Percentiles rank a stretch among this genome's conserved stretches.
These are phyloP conservation scores for Campoplex capitator DNA, from an alignment of 2,888 invertebrate species.

Conservation along the genomic window DNA sequence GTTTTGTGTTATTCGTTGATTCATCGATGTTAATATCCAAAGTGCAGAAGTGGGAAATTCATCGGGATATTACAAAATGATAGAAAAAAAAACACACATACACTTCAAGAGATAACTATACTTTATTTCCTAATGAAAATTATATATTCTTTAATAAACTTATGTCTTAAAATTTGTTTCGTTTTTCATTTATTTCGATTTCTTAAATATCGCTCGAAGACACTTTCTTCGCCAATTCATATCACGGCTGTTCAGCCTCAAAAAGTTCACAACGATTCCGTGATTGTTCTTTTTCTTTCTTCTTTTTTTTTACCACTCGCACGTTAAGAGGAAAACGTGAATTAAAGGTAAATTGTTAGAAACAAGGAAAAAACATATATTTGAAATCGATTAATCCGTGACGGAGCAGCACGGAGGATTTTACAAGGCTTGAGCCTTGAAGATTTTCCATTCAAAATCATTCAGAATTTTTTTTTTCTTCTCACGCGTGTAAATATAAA, in stretches of 20 bases:
- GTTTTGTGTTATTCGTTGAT: too few species aligned
- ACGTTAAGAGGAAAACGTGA: conserved; percentile 15
- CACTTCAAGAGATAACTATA: conserved; percentile 74
- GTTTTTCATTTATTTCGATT: conserved; percentile 52
- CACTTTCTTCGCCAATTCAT: conserved; percentile 66
- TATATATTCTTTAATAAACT: conserved; percentile 78
- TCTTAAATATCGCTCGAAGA: conserved; percentile 58
- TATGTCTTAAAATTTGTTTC: conserved; percentile 72
- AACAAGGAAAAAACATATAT: neutral
- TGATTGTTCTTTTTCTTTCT: neutral
- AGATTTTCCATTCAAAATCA: conserved; percentile 69
- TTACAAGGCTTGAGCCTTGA: conserved; percentile 69
- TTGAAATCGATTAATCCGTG: conserved; percentile 32
- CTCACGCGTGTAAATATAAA: conserved; percentile 3
- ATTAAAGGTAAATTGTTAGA: neutral
- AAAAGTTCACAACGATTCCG: conserved; percentile 18
- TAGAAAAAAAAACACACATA: neutral
- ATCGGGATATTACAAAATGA: neutral
- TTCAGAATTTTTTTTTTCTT: conserved; percentile 34
- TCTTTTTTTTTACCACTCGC: conserved; percentile 14
- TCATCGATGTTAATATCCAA: too few species aligned
- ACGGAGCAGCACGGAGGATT: conserved; percentile 68
- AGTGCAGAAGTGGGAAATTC: neutral
- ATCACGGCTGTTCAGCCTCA: conserved; percentile 62
- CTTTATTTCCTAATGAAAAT: conserved; percentile 82